phyloP scores from a whole-genome alignment of 2,797 vertebrate genomes.

The Erpetoichthys calabaricus region DNA sequence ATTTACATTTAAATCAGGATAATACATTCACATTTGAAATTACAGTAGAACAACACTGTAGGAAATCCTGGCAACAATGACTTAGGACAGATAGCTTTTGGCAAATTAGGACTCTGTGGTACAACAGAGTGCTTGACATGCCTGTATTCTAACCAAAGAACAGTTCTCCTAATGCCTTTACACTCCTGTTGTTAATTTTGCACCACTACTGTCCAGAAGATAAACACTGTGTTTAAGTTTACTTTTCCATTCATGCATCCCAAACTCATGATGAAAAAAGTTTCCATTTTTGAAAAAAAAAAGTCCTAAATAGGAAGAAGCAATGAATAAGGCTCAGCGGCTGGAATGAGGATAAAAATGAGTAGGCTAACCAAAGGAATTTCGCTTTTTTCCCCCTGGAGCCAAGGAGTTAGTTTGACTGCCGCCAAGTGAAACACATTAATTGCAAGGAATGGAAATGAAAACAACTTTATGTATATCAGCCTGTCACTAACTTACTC shows the following conservation, averaged over 20 bases:
- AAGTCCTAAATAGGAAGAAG: neutral
- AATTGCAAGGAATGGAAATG: conserved; percentile 3
- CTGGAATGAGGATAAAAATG: neutral
- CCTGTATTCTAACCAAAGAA: too few relatives aligned
- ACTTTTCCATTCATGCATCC: neutral
- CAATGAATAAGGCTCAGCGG: neutral
- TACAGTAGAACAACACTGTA: too few relatives aligned
- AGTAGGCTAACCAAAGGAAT: neutral
- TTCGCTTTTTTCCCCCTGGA: neutral
- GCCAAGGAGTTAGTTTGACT: conserved; percentile 3
- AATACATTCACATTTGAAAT: too few relatives aligned
- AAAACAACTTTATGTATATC: neutral
- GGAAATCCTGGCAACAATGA: too few relatives aligned
- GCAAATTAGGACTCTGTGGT: too few relatives aligned
- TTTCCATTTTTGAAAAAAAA: neutral
- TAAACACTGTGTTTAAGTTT: conserved; percentile 3
- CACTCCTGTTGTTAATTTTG: neutral
- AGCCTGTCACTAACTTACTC: neutral
- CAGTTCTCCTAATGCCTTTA: too few relatives aligned
- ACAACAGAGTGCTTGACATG: too few relatives aligned
- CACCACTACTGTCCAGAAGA: neutral
- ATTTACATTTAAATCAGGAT: too few relatives aligned
- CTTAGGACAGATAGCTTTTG: too few relatives aligned
- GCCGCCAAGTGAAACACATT: conserved; percentile 3
- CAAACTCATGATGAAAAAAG: neutral